Percentiles rank a stretch among this genome's conserved stretches.
Conservation (phyloP, 53 echinoderm and acorn worm species). For the Paelopatides confundens region DNA sequence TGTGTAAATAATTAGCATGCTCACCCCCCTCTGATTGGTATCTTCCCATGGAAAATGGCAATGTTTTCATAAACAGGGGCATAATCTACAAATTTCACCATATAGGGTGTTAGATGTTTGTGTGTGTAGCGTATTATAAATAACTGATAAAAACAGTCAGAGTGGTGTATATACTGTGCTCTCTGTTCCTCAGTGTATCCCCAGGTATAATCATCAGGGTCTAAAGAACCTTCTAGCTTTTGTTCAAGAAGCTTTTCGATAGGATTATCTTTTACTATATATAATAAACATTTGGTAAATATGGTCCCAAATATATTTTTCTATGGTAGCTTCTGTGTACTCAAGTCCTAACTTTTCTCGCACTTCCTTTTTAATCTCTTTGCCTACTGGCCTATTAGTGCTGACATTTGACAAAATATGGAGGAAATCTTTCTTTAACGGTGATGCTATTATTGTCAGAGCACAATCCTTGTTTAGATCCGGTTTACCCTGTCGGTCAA, state of each 20-base stretch:
- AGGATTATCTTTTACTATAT: not conserved
- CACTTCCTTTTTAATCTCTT: not conserved
- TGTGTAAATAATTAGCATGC: constrained; percentile 76
- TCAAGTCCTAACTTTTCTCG: not conserved
- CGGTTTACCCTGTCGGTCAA: constrained; percentile 60
- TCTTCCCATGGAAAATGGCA: constrained; percentile 59
- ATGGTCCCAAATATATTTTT: constrained; percentile 23
- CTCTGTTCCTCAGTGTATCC: not conserved
- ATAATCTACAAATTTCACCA: constrained; percentile 71
- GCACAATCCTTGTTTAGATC: constrained; percentile 36
- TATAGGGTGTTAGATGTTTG: constrained; percentile 87
- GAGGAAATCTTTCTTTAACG: constrained; percentile 15
- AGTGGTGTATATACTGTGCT: not conserved
- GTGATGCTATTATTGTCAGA: not conserved
- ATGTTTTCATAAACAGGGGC: constrained; percentile 51
- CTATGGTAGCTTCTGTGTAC: constrained; percentile 1
- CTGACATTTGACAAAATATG: constrained; percentile 57
- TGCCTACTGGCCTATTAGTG: constrained; percentile 7
- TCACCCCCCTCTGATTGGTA: too few relatives aligned
- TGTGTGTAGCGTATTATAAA: constrained; percentile 58
- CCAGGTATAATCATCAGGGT: constrained; percentile 48
- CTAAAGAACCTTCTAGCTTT: constrained; percentile 4
- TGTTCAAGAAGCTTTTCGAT: not conserved
- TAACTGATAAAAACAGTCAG: constrained; percentile 71
- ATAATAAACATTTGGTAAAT: constrained; percentile 34